Base-by-base conservation (phyloP, 1,140 invertebrate genomes). In the Coenobita brevimanus region DNA sequence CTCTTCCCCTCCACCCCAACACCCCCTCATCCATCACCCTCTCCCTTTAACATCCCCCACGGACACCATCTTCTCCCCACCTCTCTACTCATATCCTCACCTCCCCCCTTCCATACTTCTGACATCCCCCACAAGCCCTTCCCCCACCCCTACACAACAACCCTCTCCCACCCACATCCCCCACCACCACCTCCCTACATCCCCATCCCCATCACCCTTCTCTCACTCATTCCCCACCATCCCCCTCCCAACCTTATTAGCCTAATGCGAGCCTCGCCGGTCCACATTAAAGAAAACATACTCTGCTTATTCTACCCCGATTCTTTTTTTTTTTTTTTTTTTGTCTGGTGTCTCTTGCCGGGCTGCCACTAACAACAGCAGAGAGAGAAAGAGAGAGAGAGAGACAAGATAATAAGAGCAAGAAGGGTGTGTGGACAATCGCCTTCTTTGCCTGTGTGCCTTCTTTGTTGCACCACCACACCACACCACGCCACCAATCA, bases 311-410 rank as follows among this genome's bases (percentile, higher is more conserved):
- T 71, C 67, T 71, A 38, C 33, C 41, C 2, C 2, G 30, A 38
- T 71, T 71, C 41, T 54, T 71, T 71, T 2, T 38, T 3, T 71
- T n/a, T n/a, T n/a, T n/a, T n/a, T n/a, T n/a, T n/a, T n/a, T n/a
- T n/a, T n/a, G n/a, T n/a, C n/a, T n/a, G n/a, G 67, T 38, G 33
- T 38, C 41, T 38, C 67, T 38, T 71, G 33, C 41, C 10, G 36
- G 36, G 67, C 67, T 71, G 67, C 33, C 67, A 71, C 67, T 71
- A 71, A 71, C 67, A 71, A 38, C 30, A 71, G 67, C 67, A 21
- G 36, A 30, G 6, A 33, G 33, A 38, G 21, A 38, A n/a, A 21
- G 10, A 27, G 30, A 71, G n/a, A n/a, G n/a, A n/a, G n/a, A n/a
- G n/a, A n/a, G n/a, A n/a, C n/a, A n/a, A n/a, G n/a, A n/a, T n/a